These are phyloP conservation scores for Pammene fasciana DNA, from an alignment of 2,888 invertebrate genomes.

Conservation along the genomic window DNA sequence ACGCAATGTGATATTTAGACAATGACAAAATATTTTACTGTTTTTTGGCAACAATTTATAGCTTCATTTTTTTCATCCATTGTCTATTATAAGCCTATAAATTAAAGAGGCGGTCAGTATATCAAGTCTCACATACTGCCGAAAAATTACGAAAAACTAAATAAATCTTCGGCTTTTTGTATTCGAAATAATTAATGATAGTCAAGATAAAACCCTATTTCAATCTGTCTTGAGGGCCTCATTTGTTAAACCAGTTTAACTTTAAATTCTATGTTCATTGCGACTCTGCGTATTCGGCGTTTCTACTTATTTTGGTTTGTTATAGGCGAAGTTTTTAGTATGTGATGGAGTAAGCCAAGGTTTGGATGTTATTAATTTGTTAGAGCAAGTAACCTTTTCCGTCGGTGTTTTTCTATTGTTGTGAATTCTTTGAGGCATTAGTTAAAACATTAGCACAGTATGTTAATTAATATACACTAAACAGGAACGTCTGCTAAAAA, in stretches of 20 bases:
- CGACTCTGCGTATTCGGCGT: background rate
- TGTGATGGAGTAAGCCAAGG: background rate
- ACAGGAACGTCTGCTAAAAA: background rate
- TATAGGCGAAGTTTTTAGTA: background rate
- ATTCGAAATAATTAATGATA: slow-evolving; percentile 34
- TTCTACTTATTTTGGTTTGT: background rate
- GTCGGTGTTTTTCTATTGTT: slow-evolving; percentile 37
- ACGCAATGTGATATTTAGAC: too few relatives aligned
- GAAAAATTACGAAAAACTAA: slow-evolving; percentile 30
- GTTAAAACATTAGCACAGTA: background rate
- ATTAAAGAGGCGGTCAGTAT: slow-evolving; percentile 17
- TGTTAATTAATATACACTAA: background rate
- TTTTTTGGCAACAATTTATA: background rate
- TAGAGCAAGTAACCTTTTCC: slow-evolving; percentile 47
- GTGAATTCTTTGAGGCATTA: slow-evolving; percentile 17
- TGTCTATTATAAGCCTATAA: slow-evolving; percentile 33
- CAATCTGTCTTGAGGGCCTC: background rate
- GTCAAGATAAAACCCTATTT: slow-evolving; percentile 19
- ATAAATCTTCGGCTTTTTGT: slow-evolving; percentile 23
- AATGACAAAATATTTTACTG: too few relatives aligned
- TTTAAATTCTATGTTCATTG: background rate
- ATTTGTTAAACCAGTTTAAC: background rate
- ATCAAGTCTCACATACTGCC: slow-evolving; percentile 24
- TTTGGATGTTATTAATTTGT: slow-evolving; percentile 44
- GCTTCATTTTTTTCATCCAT: slow-evolving; percentile 17